These are phyloP conservation scores for Cynocephalus volans DNA, from an alignment of 2,113 vertebrate species.

Conservation along the genomic window DNA sequence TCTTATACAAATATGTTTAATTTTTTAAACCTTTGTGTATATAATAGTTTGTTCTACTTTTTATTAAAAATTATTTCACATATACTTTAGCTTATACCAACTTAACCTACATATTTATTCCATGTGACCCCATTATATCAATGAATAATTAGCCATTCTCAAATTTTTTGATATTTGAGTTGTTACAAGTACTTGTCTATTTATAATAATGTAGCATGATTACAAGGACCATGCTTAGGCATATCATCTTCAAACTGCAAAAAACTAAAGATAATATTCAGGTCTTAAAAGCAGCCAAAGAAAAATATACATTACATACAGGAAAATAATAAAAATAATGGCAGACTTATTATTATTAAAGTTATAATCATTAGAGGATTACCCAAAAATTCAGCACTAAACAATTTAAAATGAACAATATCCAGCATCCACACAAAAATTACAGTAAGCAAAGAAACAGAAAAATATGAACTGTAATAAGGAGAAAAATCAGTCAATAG, in stretches of 20 bases:
- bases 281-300: slow-evolving; percentile 20
- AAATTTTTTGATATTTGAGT: slow-evolving; percentile 34
- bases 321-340: slow-evolving; percentile 6
- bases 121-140: background rate
- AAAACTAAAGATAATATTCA: slow-evolving; percentile 10
- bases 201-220: background rate
- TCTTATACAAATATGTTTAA: slow-evolving; percentile 4
- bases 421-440: background rate
- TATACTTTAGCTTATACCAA: background rate
- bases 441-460: background rate
- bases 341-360: background rate
- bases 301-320: background rate
- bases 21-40: slow-evolving; percentile 34
- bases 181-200: slow-evolving; percentile 18
- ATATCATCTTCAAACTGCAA: background rate
- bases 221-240: background rate
- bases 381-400: background rate
- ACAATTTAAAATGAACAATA: slow-evolving; percentile 11
- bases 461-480: background rate
- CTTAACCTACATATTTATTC: background rate
- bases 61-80: slow-evolving; percentile 8
- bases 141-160: slow-evolving; percentile 7
- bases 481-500: background rate
- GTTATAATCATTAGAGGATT: background rate
- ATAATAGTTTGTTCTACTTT: background rate